Conservation (phyloP, 2,113 vertebrate genomes). For the Sinocyclocheilus grahami region DNA sequence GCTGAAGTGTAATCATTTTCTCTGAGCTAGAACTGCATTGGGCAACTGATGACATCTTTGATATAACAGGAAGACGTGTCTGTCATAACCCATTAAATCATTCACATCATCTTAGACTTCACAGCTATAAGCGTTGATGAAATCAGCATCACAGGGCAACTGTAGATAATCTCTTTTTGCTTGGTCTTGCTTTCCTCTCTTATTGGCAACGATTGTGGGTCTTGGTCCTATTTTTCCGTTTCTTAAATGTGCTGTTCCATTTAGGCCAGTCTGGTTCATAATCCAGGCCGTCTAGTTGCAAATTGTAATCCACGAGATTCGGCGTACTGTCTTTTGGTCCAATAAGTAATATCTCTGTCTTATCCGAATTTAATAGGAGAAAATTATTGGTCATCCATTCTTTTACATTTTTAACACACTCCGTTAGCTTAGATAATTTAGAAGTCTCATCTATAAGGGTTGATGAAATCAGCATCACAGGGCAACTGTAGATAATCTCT, state of each 20-base stretch:
- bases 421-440: no score
- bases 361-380: no score
- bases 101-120: not conserved
- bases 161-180: not conserved
- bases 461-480: not conserved
- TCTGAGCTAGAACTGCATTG: not conserved
- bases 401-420: no score
- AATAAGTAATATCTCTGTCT: no score
- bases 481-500: not conserved
- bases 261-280: not conserved
- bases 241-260: not conserved
- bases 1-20: not conserved
- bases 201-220: not conserved
- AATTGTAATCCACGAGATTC: no score
- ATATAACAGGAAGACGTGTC: not conserved
- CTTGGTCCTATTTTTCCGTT: not conserved
- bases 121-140: not conserved
- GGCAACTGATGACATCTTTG: conserved; percentile 5
- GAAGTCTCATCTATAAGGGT: conserved; percentile 7
- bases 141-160: not conserved
- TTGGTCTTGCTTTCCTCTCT: not conserved
- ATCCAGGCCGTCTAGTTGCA: no score
- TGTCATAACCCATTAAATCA: conserved; percentile 8
- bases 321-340: no score
- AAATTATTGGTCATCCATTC: no score